These are phyloP conservation scores for Sebastes diploproa DNA, from an alignment of 2,797 vertebrate genomes.

Conservation along the genomic window DNA sequence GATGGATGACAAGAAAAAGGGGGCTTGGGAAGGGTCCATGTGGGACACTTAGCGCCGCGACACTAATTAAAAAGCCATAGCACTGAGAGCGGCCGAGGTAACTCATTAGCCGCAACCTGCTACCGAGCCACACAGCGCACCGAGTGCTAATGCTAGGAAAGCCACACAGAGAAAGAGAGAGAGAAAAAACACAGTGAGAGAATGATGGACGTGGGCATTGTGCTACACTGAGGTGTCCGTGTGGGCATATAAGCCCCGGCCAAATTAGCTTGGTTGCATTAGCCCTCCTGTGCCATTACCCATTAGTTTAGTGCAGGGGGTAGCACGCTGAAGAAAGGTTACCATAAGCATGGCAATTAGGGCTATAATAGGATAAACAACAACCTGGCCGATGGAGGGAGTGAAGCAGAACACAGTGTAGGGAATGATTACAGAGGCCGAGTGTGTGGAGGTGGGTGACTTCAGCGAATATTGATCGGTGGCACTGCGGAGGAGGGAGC, in stretches of 20 bases:
- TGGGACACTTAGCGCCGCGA: constrained; percentile 77
- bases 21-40: constrained; percentile 69
- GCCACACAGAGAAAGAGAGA: constrained; percentile 24
- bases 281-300: constrained; percentile 70
- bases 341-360: constrained; percentile 81
- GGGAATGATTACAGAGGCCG: constrained; percentile 67
- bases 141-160: constrained; percentile 48
- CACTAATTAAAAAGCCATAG: constrained; percentile 86
- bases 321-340: constrained; percentile 72
- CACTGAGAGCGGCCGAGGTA: constrained; percentile 70
- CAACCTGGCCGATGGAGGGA: constrained; percentile 73
- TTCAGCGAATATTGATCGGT: constrained; percentile 72
- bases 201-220: constrained; percentile 70
- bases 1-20: constrained; percentile 77
- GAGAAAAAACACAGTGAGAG: constrained; percentile 25
- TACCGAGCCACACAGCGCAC: constrained; percentile 44
- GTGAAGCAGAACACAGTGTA: constrained; percentile 68
- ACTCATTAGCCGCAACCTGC: constrained; percentile 80
- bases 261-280: constrained; percentile 73
- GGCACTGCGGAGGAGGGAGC: constrained; percentile 45
- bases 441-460: constrained; percentile 63
- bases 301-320: constrained; percentile 72
- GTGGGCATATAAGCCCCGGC: constrained; percentile 63
- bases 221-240: constrained; percentile 58
- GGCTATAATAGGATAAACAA: constrained; percentile 81